phyloP scores from a whole-genome alignment of 1,140 invertebrate species.

The Ylistrum balloti region DNA sequence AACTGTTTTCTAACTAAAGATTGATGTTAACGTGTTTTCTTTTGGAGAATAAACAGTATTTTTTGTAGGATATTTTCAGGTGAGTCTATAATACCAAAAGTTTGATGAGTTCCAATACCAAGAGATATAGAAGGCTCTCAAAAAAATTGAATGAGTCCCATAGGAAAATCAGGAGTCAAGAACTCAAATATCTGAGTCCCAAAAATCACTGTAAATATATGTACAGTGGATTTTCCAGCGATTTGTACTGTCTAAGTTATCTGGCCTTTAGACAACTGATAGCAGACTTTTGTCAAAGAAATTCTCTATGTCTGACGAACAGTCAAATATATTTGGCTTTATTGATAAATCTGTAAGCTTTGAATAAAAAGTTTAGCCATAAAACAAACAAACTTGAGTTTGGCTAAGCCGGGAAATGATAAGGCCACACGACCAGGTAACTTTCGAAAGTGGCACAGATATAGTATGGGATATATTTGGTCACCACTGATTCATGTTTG shows the following conservation, averaged over 20 bases:
- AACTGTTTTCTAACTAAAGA: too few species aligned
- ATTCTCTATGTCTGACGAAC: not conserved
- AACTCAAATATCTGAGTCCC: too few species aligned
- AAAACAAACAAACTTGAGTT: conserved; percentile 35
- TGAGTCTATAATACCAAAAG: too few species aligned
- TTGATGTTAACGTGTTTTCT: too few species aligned
- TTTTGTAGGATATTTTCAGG: too few species aligned
- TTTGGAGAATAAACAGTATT: too few species aligned
- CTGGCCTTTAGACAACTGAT: not conserved
- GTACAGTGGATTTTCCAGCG: not conserved
- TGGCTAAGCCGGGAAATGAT: conserved; percentile 15
- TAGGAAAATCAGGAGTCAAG: too few species aligned
- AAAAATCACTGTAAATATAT: too few species aligned
- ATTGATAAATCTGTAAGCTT: conserved; percentile 28
- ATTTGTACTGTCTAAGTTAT: not conserved
- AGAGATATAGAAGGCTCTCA: too few species aligned
- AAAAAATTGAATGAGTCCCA: too few species aligned
- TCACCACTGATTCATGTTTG: not conserved
- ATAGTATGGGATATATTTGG: not conserved
- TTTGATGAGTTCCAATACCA: too few species aligned
- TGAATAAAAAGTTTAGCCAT: conserved; percentile 34
- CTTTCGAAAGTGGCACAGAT: not conserved
- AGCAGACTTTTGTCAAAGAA: not conserved
- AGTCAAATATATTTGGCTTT: conserved; percentile 34
- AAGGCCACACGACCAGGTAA: not conserved